phyloP scores from a whole-genome alignment of 2,113 vertebrate species.

The Gorsachius goisagi region DNA sequence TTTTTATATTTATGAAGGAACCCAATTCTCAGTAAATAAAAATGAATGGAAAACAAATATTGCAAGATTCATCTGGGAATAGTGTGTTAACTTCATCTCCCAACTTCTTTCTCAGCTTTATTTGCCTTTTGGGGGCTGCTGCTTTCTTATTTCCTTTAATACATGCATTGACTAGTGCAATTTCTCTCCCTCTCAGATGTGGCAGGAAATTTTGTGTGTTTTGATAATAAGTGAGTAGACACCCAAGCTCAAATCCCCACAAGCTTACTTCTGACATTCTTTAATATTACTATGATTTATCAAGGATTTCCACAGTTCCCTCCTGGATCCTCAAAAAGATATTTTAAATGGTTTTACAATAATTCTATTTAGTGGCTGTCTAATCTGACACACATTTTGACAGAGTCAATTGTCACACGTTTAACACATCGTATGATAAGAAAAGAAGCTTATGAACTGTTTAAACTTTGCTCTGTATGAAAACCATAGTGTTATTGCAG shows the following conservation, averaged over 20 bases:
- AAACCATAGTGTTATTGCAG: neutral
- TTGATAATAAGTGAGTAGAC: conserved; percentile 48
- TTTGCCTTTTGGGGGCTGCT: conserved; percentile 54
- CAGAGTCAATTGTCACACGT: neutral
- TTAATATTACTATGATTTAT: conserved; percentile 56
- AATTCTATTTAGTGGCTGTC: conserved; percentile 10
- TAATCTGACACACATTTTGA: conserved; percentile 44
- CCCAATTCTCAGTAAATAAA: conserved; percentile 68
- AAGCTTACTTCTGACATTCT: conserved; percentile 49
- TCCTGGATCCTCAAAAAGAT: conserved; percentile 13
- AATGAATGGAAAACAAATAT: conserved; percentile 74
- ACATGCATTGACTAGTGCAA: conserved; percentile 37
- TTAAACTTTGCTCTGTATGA: neutral
- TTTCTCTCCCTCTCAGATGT: conserved; percentile 32
- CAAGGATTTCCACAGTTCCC: conserved; percentile 16
- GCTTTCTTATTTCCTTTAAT: conserved; percentile 63
- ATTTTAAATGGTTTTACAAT: conserved; percentile 52
- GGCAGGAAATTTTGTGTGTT: conserved; percentile 24
- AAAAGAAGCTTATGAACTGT: neutral
- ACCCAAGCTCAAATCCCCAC: conserved; percentile 31
- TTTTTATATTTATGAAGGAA: conserved; percentile 76
- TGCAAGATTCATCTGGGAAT: conserved; percentile 32
- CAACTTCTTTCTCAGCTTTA: conserved; percentile 58
- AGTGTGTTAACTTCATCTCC: conserved; percentile 53
- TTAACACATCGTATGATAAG: neutral